A percentile compares a stretch with the other conserved stretches of the same genome.
Evolutionary conservation across 2,797 vertebrate species (phyloP).

Genomic region (Allobates femoralis): DNA sequence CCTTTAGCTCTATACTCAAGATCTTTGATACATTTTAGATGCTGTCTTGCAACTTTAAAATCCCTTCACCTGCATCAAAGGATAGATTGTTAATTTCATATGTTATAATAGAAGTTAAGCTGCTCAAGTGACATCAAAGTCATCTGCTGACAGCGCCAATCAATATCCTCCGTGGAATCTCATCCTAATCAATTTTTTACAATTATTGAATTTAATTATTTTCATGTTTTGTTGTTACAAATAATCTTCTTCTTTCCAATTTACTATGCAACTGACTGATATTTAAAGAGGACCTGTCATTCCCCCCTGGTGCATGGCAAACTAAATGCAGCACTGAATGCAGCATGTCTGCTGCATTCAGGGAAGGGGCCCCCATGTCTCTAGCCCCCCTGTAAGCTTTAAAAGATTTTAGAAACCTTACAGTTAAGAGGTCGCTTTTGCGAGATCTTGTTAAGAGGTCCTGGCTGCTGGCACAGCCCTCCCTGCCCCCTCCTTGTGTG

Average conservation of each 20-base stretch:
- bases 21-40: conserved; percentile 34
- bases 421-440: too few species aligned
- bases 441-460: too few species aligned
- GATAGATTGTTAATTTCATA: conserved; percentile 25
- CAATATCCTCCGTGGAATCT: not conserved
- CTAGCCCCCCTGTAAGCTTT: too few species aligned
- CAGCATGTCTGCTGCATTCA: too few species aligned
- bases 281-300: not conserved
- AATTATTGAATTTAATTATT: conserved; percentile 9
- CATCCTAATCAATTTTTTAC: conserved; percentile 15
- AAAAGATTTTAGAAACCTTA: too few species aligned
- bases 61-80: conserved; percentile 33
- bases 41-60: conserved; percentile 29
- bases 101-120: conserved; percentile 24
- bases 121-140: conserved; percentile 30
- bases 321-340: too few species aligned
- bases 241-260: not conserved
- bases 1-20: conserved; percentile 24
- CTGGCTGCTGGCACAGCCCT: too few species aligned
- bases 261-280: not conserved
- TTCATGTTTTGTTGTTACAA: not conserved
- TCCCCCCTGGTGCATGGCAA: too few species aligned
- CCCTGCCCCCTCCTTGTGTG: too few species aligned
- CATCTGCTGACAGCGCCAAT: conserved; percentile 3
- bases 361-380: too few species aligned